phyloP scores from a whole-genome alignment of 2,888 invertebrate genomes.

The Tipula confusa region DNA sequence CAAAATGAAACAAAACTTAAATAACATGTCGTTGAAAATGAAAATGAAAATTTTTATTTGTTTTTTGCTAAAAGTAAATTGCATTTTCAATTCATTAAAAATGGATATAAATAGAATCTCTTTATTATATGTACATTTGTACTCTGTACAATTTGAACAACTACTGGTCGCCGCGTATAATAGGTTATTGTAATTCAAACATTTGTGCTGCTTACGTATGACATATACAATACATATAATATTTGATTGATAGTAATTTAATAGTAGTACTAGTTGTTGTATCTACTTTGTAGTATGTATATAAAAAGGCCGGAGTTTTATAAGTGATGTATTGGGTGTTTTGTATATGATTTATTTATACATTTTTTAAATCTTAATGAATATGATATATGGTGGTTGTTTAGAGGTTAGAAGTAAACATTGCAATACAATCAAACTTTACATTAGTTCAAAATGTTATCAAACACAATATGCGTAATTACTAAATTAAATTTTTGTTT shows the following conservation, averaged over 20 bases:
- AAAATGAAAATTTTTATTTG: not conserved
- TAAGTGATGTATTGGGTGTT: not conserved
- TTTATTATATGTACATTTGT: not conserved
- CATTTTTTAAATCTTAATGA: not conserved
- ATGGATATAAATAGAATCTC: not conserved
- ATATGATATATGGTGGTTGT: not conserved
- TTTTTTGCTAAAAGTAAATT: not conserved
- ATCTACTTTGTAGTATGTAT: not conserved
- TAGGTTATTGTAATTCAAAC: not conserved
- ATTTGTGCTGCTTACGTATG: not conserved
- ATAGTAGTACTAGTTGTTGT: not conserved
- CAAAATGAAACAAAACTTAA: not conserved
- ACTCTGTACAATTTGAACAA: not conserved
- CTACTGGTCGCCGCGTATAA: not conserved
- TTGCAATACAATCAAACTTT: not conserved
- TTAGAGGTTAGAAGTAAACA: not conserved
- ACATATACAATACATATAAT: not conserved
- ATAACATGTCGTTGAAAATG: not conserved
- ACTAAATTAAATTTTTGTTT: not conserved
- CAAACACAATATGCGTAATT: not conserved
- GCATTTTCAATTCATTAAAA: not conserved
- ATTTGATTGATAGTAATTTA: conserved; percentile 16
- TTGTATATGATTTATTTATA: not conserved
- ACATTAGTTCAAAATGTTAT: not conserved
- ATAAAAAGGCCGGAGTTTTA: not conserved